phyloP scores from a whole-genome alignment of 2,113 vertebrate species.

The Patagioenas fasciata region DNA sequence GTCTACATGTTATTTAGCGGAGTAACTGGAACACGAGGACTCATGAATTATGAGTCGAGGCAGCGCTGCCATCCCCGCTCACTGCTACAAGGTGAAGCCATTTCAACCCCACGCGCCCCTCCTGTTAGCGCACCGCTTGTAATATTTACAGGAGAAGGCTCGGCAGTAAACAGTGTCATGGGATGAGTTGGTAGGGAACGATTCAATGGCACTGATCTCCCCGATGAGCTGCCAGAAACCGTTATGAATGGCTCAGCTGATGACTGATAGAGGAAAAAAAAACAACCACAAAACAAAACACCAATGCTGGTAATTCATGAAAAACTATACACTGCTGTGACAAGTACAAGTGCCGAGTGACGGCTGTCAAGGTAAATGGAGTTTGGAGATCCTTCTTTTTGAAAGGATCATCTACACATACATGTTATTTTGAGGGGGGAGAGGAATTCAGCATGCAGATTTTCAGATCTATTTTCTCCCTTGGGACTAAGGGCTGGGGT shows the following conservation, averaged over 20 bases:
- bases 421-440: not conserved
- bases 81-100: conserved; percentile 35
- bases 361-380: conserved; percentile 77
- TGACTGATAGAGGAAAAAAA: conserved; percentile 74
- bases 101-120: conserved; percentile 29
- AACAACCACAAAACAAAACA: not conserved
- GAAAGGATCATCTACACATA: not conserved
- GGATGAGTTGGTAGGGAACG: conserved; percentile 72
- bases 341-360: conserved; percentile 71
- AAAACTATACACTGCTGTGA: conserved; percentile 66
- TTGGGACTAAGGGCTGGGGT: not conserved
- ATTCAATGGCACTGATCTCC: conserved; percentile 70
- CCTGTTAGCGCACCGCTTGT: conserved; percentile 44
- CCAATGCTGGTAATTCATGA: conserved; percentile 66
- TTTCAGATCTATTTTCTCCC: not conserved
- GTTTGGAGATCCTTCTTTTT: conserved; percentile 53
- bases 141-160: conserved; percentile 81
- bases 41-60: not conserved
- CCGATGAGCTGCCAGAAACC: conserved; percentile 77
- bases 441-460: not conserved
- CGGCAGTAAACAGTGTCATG: conserved; percentile 80
- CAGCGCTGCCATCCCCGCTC: conserved; percentile 39
- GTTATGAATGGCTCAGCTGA: conserved; percentile 68
- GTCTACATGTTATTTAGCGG: conserved; percentile 56
- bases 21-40: conserved; percentile 15